Percentiles rank a stretch among this genome's conserved stretches.
phyloP scores from a whole-genome alignment of 2,888 invertebrate genomes.

The Drosophila pegasa region DNA sequence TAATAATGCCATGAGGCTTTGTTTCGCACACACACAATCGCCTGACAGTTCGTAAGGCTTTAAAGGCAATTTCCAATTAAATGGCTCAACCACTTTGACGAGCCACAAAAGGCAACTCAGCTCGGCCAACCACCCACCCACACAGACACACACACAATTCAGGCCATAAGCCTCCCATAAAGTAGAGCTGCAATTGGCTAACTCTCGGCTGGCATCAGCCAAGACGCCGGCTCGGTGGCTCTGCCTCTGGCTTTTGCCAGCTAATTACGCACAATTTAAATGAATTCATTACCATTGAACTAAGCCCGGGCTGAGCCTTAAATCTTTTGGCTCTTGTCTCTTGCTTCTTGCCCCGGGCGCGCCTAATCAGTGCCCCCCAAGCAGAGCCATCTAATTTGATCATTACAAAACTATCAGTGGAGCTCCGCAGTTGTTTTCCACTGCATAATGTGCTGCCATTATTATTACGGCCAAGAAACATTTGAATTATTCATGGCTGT shows the following conservation, averaged over 20 bases:
- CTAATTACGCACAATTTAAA: conserved; percentile 78
- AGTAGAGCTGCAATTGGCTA: conserved; percentile 36
- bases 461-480: conserved; percentile 61
- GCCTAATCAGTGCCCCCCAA: conserved; percentile 27
- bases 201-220: neutral
- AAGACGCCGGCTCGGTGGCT: conserved; percentile 7
- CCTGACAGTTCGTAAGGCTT: conserved; percentile 57
- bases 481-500: conserved; percentile 71
- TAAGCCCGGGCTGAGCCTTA: conserved; percentile 43
- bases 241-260: conserved; percentile 32
- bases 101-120: conserved; percentile 43
- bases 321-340: conserved; percentile 26
- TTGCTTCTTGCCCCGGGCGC: conserved; percentile 48
- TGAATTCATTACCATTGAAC: conserved; percentile 72
- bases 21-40: conserved; percentile 33
- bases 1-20: conserved; percentile 42
- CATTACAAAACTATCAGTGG: conserved; percentile 76
- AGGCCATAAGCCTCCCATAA: conserved; percentile 21
- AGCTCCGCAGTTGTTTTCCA: conserved; percentile 42
- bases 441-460: conserved; percentile 68
- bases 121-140: conserved; percentile 13
- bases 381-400: conserved; percentile 71
- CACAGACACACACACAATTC: conserved; percentile 13
- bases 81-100: conserved; percentile 33
- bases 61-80: conserved; percentile 56